phyloP scores from a whole-genome alignment of 2,113 vertebrate species.

The Electrona antarctica region DNA sequence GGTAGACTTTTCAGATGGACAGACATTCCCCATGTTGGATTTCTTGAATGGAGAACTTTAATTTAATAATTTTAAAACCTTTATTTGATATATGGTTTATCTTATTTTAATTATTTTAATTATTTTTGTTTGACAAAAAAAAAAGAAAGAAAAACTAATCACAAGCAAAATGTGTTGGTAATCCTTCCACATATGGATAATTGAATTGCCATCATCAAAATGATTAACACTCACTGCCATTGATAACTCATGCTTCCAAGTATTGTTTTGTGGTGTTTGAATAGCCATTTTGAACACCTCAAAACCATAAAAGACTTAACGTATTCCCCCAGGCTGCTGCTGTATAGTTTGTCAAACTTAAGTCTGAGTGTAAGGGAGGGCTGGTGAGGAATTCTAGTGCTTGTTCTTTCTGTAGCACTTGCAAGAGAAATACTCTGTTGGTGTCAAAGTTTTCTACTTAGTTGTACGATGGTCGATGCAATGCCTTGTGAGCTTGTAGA shows the following conservation, averaged over 20 bases:
- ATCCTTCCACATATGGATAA: slow-evolving; percentile 19
- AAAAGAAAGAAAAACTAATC: slow-evolving; percentile 25
- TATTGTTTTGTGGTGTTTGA: slow-evolving; percentile 37
- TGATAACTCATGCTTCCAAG: slow-evolving; percentile 55
- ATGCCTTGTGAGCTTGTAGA: no score
- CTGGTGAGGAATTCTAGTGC: slow-evolving; percentile 21
- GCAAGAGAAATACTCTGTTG: slow-evolving; percentile 41
- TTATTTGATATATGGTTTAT: slow-evolving; percentile 47
- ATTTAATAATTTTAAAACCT: slow-evolving; percentile 49
- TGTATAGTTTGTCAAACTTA: slow-evolving; percentile 38
- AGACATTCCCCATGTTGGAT: slow-evolving; percentile 32
- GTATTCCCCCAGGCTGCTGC: slow-evolving; percentile 43
- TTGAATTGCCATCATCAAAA: background rate
- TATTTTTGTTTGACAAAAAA: no score
- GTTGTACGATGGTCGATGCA: no score
- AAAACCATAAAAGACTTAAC: slow-evolving; percentile 50
- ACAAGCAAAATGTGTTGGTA: slow-evolving; percentile 38
- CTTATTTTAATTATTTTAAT: slow-evolving; percentile 46
- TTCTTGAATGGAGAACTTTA: slow-evolving; percentile 15
- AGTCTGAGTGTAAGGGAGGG: slow-evolving; percentile 19
- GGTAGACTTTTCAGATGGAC: slow-evolving; percentile 32
- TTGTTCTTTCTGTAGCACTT: slow-evolving; percentile 55
- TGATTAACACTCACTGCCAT: slow-evolving; percentile 49
- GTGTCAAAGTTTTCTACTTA: slow-evolving; percentile 25
- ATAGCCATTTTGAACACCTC: slow-evolving; percentile 32